phyloP scores from a whole-genome alignment of 2,113 vertebrate species.

The Varanus salvator region DNA sequence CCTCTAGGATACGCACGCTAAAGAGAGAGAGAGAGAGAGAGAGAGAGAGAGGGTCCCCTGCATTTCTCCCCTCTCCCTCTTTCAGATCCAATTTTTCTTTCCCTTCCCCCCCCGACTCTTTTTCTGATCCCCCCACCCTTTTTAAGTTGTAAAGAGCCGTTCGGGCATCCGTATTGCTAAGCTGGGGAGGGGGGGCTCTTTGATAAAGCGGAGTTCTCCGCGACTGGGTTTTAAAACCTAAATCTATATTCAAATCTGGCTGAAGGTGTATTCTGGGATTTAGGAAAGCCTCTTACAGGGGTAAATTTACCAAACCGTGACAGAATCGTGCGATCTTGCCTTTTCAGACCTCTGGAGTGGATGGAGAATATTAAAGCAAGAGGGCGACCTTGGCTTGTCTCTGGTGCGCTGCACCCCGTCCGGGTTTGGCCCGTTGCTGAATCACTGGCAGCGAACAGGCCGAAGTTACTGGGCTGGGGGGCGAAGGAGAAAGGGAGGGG shows the following conservation, averaged over 20 bases:
- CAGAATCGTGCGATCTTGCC: conserved; percentile 95
- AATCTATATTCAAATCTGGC: conserved; percentile 99
- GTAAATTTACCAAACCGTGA: conserved; percentile 98
- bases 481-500: conserved; percentile 48
- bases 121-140: background rate
- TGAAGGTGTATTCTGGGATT: conserved; percentile 94
- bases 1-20: conserved; percentile 63
- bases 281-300: conserved; percentile 98
- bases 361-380: conserved; percentile 85
- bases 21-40: background rate
- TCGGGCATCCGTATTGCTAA: conserved; percentile 75
- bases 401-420: conserved; percentile 70
- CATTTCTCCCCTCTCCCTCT: background rate
- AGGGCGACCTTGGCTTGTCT: conserved; percentile 81
- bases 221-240: conserved; percentile 94
- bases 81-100: background rate
- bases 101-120: background rate
- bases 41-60: background rate
- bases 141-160: conserved; percentile 77
- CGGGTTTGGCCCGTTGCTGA: conserved; percentile 71
- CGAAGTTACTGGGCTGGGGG: conserved; percentile 63
- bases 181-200: conserved; percentile 81
- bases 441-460: conserved; percentile 73
- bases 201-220: conserved; percentile 83
- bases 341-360: conserved; percentile 85